A percentile compares a stretch with the other conserved stretches of the same genome.
Evolutionary conservation across 2,888 invertebrate species (phyloP).

Genomic region (Eupithecia subumbrata): DNA sequence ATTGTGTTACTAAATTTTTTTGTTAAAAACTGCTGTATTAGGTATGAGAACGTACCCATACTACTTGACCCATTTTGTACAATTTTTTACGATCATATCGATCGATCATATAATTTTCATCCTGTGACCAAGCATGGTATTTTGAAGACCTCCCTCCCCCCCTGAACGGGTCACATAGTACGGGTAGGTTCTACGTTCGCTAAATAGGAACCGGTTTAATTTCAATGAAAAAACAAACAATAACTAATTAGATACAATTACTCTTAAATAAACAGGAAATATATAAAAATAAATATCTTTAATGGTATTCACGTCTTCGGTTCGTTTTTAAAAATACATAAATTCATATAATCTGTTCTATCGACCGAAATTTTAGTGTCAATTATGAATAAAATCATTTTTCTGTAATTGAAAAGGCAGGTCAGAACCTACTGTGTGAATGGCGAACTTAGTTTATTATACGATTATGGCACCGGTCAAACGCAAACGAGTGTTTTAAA

Average conservation of each 20-base stretch:
- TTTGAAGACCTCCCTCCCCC: no score
- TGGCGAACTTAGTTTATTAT: not conserved
- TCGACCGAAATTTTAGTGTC: not conserved
- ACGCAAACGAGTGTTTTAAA: no score
- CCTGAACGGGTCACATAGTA: no score
- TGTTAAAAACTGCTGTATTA: not conserved
- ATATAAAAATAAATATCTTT: not conserved
- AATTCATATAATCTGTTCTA: not conserved
- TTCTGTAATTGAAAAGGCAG: not conserved
- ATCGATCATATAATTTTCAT: no score
- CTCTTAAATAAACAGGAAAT: not conserved
- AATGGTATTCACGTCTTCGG: not conserved
- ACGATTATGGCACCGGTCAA: not conserved
- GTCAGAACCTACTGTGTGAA: not conserved
- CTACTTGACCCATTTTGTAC: no score
- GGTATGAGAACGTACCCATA: not conserved
- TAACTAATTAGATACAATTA: not conserved
- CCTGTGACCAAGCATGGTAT: no score
- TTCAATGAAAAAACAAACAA: not conserved
- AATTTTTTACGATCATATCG: no score
- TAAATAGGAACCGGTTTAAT: not conserved
- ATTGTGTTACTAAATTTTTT: not conserved
- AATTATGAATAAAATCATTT: not conserved
- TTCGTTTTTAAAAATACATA: not conserved
- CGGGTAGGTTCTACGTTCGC: no score